phyloP scores from a whole-genome alignment of 2,888 invertebrate species.

The Amaurobius ferox region DNA sequence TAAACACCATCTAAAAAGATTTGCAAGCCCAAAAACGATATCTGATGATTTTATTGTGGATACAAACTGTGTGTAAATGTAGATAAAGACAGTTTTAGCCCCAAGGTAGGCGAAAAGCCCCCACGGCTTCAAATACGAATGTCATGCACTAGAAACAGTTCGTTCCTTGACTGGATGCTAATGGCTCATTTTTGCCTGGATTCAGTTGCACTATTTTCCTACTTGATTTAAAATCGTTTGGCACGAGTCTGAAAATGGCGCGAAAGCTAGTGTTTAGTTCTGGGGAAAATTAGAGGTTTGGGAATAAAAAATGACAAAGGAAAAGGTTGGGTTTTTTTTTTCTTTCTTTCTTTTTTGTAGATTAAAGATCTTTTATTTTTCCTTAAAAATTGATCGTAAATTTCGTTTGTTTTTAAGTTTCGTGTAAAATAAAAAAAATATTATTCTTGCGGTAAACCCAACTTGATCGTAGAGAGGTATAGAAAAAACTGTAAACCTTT shows the following conservation, averaged over 20 bases:
- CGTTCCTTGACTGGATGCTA: background rate
- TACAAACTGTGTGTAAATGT: background rate
- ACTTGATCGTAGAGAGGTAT: no score
- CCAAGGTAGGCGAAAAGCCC: background rate
- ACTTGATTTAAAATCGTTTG: background rate
- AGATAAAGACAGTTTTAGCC: background rate
- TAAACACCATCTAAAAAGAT: background rate
- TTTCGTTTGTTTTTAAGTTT: no score
- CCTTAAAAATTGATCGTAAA: no score
- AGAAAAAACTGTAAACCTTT: no score
- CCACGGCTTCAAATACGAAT: background rate
- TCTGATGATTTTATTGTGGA: background rate
- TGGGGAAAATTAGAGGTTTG: no score
- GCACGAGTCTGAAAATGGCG: background rate
- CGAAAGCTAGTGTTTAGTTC: no score
- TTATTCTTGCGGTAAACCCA: no score
- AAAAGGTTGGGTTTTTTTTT: no score
- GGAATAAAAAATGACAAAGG: no score
- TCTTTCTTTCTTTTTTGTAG: no score
- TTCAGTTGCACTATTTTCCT: background rate
- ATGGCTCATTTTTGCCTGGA: background rate
- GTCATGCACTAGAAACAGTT: constrained; percentile 26
- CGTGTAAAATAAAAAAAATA: no score
- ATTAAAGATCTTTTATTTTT: no score
- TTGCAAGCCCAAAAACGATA: background rate